These are phyloP conservation scores for Ceyx erithaca DNA, from an alignment of 2,797 vertebrate species.

Conservation along the genomic window DNA sequence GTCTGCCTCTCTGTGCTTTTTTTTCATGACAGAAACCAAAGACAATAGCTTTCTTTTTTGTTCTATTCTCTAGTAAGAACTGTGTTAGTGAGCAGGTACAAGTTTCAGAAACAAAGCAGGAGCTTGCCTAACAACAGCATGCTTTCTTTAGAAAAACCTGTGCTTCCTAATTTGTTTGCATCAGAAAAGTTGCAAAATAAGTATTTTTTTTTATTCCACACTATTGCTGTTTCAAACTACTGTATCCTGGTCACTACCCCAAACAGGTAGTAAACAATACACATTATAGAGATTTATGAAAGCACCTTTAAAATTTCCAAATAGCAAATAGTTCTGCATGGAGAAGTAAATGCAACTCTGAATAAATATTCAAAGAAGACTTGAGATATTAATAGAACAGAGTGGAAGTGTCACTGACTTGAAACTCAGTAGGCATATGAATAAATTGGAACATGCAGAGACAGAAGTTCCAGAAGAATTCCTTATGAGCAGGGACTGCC, in stretches of 20 bases:
- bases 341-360: not conserved
- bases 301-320: not conserved
- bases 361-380: conserved; percentile 8
- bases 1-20: not conserved
- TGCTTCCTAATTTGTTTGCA: conserved; percentile 33
- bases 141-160: conserved; percentile 26
- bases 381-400: not conserved
- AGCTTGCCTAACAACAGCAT: conserved; percentile 32
- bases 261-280: not conserved
- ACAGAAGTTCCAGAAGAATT: conserved; percentile 12
- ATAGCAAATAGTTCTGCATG: not conserved
- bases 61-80: not conserved
- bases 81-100: conserved; percentile 1
- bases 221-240: conserved; percentile 29
- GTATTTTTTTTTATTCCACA: not conserved
- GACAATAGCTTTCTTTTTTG: conserved; percentile 9
- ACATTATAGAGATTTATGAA: not conserved
- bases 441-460: not conserved
- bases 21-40: not conserved
- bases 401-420: conserved; percentile 1
- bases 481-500: not conserved
- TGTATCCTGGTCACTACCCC: not conserved
- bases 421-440: not conserved
- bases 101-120: conserved; percentile 31
- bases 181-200: conserved; percentile 24